Base-by-base conservation (phyloP, 2,113 vertebrate species). In the Ondatra zibethicus region DNA sequence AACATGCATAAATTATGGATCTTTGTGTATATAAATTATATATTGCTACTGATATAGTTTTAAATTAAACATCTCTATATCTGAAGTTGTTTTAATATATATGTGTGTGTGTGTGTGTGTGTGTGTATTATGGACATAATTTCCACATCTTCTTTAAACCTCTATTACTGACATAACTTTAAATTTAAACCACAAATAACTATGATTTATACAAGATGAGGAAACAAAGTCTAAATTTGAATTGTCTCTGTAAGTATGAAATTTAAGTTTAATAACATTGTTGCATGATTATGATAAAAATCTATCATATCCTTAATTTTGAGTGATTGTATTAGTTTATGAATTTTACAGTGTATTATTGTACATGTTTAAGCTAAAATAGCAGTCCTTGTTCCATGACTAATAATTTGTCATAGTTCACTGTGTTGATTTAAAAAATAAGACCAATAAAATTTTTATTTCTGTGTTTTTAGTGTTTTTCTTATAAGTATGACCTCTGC, bases 181-280 rank as follows among this genome's bases (percentile, higher is more conserved):
- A 47, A 39, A 76, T 73, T 52, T 80, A 73, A 92, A 89, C 39
- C 77, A 36, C 45, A 91, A 94, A 77, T 88, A 0, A 55, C 12
- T 2, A 36, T 76, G 6, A 11, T 93, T 88, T 88, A 80, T 29
- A 88, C 0, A 45, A 27, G 42, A 39, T 7, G 70, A 65, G 36
- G 95, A 94, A 95, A 72, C 92, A 1, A 84, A 89, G 5, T 61
- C 12, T 42, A 95, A 88, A 78, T 94, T 90, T 84, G 11, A 77
- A 77, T 78, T 95, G 4, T 7, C 9, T 92, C 25, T 16, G 4
- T 63, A 58, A 58, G 2, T 9, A 61, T 33, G 16, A 95, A 93
- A 90, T 87, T 85, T 78, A 50, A 7, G 73, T 77, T 86, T 25
- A 50, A 88, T 92, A 75, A 25, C n/a, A 9, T 39, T 80, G n/a